A percentile compares a stretch with the other conserved stretches of the same genome.
Conservation (phyloP, 2,113 vertebrate species). For the Ceyx melanurus region DNA sequence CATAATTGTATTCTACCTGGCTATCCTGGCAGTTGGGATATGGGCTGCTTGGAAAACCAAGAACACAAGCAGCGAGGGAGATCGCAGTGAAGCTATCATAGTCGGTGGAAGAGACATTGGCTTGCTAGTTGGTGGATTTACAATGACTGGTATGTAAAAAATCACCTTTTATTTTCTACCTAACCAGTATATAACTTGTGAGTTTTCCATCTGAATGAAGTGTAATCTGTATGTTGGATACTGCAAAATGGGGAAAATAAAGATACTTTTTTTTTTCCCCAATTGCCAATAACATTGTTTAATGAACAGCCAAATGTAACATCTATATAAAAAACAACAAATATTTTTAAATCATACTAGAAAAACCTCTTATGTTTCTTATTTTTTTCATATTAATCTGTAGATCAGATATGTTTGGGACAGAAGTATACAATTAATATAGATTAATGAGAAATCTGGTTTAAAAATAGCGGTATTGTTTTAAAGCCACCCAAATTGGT, state of each 20-base stretch:
- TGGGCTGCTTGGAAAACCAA: constrained; percentile 99
- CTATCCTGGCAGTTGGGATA: constrained; percentile 93
- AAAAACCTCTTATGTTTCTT: not conserved
- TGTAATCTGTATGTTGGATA: not conserved
- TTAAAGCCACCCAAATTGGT: not conserved
- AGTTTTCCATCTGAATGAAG: not conserved
- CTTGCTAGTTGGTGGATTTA: constrained; percentile 94
- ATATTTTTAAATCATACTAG: not conserved
- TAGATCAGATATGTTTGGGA: not conserved
- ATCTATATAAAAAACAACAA: not conserved
- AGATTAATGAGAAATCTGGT: not conserved
- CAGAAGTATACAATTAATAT: not conserved
- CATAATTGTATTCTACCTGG: constrained; percentile 91
- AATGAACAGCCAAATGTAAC: not conserved
- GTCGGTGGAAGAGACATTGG: constrained; percentile 96
- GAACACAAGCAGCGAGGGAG: constrained; percentile 79
- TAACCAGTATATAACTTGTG: not conserved
- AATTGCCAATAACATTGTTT: not conserved
- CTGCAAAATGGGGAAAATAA: not conserved
- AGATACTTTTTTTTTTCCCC: not conserved
- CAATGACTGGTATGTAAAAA: constrained; percentile 90
- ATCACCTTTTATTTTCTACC: not conserved
- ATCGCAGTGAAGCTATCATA: constrained; percentile 92
- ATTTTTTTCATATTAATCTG: not conserved
- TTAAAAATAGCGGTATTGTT: not conserved